Evolutionary conservation across 1,140 invertebrate species (phyloP).

Genomic region (Lepidurus couesii): DNA sequence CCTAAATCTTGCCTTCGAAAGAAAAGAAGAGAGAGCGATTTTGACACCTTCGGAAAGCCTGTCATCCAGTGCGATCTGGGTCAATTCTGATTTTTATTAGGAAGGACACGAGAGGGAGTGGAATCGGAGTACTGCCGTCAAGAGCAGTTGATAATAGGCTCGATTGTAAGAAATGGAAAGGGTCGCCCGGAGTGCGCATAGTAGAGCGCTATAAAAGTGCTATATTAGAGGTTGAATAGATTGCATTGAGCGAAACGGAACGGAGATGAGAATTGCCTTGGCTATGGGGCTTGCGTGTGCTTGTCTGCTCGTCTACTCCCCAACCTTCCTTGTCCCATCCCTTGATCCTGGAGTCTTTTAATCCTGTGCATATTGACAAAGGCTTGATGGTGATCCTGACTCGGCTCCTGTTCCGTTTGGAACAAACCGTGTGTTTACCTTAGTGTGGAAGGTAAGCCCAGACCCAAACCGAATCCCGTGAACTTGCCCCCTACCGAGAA

Average conservation of each 20-base stretch:
- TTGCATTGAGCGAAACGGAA: background rate
- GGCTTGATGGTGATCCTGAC: constrained; percentile 13
- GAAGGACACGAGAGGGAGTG: background rate
- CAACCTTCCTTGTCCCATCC: background rate
- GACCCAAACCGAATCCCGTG: background rate
- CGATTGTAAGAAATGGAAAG: background rate
- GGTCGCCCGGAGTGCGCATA: background rate
- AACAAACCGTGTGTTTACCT: constrained; percentile 3
- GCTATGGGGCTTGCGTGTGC: background rate
- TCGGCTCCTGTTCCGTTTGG: background rate
- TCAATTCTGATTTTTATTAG: background rate
- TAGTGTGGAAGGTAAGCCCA: background rate
- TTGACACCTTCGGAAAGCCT: constrained; percentile 17
- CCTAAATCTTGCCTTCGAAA: background rate
- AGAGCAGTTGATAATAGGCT: background rate
- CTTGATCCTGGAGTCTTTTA: background rate
- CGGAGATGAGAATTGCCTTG: constrained; percentile 1
- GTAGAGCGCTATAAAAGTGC: background rate
- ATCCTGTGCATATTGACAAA: constrained; percentile 22
- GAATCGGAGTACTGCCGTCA: background rate
- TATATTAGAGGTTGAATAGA: background rate
- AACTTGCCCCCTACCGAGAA: background rate
- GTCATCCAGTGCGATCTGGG: background rate
- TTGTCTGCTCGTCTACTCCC: background rate
- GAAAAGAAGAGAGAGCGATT: background rate